Base-by-base conservation (phyloP, 2,113 vertebrate species). In the Lampris incognitus region DNA sequence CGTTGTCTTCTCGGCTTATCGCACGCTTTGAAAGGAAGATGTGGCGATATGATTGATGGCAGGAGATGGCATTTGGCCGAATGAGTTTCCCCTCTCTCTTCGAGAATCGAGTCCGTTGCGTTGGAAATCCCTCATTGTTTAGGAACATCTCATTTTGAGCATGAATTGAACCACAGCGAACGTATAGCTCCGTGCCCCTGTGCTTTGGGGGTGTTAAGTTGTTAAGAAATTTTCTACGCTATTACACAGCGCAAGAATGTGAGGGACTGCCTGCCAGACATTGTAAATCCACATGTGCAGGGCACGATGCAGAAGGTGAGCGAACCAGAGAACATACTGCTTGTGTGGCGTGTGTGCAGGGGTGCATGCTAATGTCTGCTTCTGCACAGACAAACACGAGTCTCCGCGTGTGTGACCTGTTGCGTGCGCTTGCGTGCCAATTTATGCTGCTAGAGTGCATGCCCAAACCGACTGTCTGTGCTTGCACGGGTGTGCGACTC, bases 381-480 rank as follows among this genome's bases (percentile, higher is more conserved):
- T 70, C 50, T 62, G 42, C 9, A 9, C 24, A 2, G 51, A 9
- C 37, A 3, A 11, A 36, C 38, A 24, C 69, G 48, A 1, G 57
- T 65, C 61, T 59, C 5, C 68, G 2, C 2, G 40, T 66, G 54
- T n/a, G 7, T 8, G 0, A 54, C 69, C 76, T 61, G 73, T 69
- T 66, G 57, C 65, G 11, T 59, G 44, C 64, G 11, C 37, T 24
- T 44, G 41, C 6, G 41, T 40, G 66, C 62, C 51, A 62, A 6
- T 65, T 46, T 3, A 3, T 58, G 52, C 42, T 63, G 39, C 42
- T 24, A 10, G 39, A 4, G 4, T 61, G 40, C 70, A 67, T 7
- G 82, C 83, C 75, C 61, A 44, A 76, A 42, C 52, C 83, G 76
- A 44, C 71, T 24, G 54, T n/a, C 38, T 79, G 40, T 51, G 67